A percentile compares a stretch with the other conserved stretches of the same genome.
These are phyloP conservation scores for Montipora cactus DNA, from an alignment of 64 coral and sea anemone species.

Conservation along the genomic window DNA sequence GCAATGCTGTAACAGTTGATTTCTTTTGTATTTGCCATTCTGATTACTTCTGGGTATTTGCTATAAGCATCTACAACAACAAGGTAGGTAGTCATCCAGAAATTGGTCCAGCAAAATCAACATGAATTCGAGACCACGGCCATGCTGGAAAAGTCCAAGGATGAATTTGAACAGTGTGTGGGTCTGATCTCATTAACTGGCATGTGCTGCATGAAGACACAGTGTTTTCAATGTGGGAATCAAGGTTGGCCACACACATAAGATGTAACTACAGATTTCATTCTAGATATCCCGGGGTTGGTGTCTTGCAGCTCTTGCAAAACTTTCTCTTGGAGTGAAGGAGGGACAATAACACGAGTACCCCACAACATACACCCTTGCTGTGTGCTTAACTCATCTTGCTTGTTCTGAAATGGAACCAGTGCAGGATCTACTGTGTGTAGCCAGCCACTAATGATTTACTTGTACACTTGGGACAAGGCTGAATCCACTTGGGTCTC, in stretches of 20 bases:
- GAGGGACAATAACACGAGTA: conserved; percentile 49
- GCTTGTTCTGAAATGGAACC: conserved; percentile 48
- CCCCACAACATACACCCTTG: conserved; percentile 52
- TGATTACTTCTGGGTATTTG: too few relatives aligned
- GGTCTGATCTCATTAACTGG: background rate
- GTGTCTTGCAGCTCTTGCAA: conserved; percentile 55
- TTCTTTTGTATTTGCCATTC: too few relatives aligned
- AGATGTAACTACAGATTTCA: conserved; percentile 62
- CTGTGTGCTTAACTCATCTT: conserved; percentile 45
- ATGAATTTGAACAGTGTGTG: background rate
- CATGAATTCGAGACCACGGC: too few relatives aligned
- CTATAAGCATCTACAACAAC: too few relatives aligned
- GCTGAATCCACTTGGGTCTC: conserved; percentile 44
- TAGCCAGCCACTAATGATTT: conserved; percentile 51
- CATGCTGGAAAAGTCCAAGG: too few relatives aligned
- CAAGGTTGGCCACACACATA: conserved; percentile 68
- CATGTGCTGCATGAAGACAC: background rate
- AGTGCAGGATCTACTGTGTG: conserved; percentile 62
- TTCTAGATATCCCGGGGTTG: conserved; percentile 47
- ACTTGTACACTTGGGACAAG: conserved; percentile 43
- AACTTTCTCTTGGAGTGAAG: conserved; percentile 52
- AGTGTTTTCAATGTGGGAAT: conserved; percentile 54
- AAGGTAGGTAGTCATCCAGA: too few relatives aligned
- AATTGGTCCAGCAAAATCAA: too few relatives aligned
- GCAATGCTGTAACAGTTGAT: conserved; percentile 34